Conservation (phyloP, 1,140 invertebrate species). For the Bombus sylvicola region DNA sequence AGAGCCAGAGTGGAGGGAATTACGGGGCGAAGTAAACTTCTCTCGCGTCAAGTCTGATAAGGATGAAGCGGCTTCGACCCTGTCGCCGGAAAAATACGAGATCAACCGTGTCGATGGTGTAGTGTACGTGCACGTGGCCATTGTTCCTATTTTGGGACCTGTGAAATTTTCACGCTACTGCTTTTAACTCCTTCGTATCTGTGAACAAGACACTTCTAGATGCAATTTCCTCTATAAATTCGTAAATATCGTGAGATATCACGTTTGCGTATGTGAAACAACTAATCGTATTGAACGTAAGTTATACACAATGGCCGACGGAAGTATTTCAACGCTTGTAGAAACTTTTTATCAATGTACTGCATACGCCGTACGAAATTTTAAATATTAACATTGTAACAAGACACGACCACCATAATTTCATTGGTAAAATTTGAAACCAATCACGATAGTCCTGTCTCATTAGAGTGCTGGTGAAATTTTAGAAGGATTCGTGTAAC, state of each 20-base stretch:
- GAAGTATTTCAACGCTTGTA: neutral
- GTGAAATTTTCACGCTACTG: constrained; percentile 36
- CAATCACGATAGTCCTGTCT: too few species aligned
- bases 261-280: too few species aligned
- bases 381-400: too few species aligned
- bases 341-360: too few species aligned
- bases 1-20: constrained; percentile 48
- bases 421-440: too few species aligned
- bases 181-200: neutral
- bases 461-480: too few species aligned
- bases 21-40: constrained; percentile 64
- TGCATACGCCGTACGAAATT: too few species aligned
- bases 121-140: neutral
- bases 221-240: neutral
- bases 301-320: too few species aligned
- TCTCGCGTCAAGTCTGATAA: constrained; percentile 70
- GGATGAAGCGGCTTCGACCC: constrained; percentile 70
- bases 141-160: constrained; percentile 7
- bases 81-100: constrained; percentile 72
- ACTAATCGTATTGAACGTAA: neutral
- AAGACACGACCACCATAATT: too few species aligned
- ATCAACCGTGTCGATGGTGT: constrained; percentile 46
- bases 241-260: too few species aligned
- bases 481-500: too few species aligned
- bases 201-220: neutral